Evolutionary conservation across 2,888 invertebrate species (phyloP), one percentile per base, ranked within the genome.

Genomic region (Clivina fossor): DNA sequence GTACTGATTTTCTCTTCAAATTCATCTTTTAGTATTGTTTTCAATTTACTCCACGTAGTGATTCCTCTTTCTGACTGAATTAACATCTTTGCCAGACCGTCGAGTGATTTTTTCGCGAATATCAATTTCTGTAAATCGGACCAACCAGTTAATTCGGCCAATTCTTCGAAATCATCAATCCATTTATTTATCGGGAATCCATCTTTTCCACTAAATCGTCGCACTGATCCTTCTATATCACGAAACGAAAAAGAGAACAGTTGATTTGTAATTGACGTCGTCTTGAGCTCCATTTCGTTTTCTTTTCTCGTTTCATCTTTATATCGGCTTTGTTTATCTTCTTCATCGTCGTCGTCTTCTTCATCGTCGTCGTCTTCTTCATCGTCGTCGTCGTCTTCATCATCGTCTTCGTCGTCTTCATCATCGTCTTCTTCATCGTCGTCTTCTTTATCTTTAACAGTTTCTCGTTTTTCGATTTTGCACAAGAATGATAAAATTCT

Each of bases 131-230:
- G 61, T 30, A 58, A 28, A 4, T 56, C 54, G 18, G 49, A 40
- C 57, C 58, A 61, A 26, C 38, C 48, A 22, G 57, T 44, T 1
- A 60, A 8, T 13, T 13, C 7, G 3, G 58, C 24, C 18, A 46
- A 46, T 11, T 61, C 59, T 43, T 60, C 61, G 15, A 59, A 61
- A 20, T 59, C 61, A 19, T 43, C 26, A 9, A 61, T 55, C 59
- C 59, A 59, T 15, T 54, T 51, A 9, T 58, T 44, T 22, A 60
- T 30, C 3, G 59, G 47, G 19, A 47, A 58, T 4, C 26, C 48
- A 11, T 44, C 16, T 5, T n/a, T 51, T 13, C 49, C 55, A n/a
- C 38, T 24, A 22, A 49, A 43, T 11, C 13, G 1, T 13, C 43
- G 3, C 4, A 43, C 28, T 8, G 13, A 57, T 15, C 28, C 26